Conservation (phyloP, 2,113 vertebrate species). For the Raja brachyura region DNA sequence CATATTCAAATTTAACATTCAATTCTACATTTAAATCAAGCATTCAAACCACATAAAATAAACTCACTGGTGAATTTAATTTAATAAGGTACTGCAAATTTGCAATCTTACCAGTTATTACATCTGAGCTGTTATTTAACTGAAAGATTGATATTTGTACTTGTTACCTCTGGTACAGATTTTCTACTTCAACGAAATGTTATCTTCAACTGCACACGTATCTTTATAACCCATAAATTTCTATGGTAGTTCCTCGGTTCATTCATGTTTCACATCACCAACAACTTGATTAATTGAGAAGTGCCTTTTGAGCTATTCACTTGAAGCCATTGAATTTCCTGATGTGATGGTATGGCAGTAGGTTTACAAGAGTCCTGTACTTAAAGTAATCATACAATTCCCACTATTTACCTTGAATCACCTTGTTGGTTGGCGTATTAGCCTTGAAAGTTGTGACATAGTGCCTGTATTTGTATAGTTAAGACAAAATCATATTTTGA, state of each 20-base stretch:
- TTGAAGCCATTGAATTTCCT: neutral
- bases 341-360: neutral
- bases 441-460: too few species aligned
- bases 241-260: neutral
- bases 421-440: neutral
- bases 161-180: neutral
- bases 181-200: neutral
- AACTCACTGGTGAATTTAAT: neutral
- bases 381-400: neutral
- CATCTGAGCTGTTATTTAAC: neutral
- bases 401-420: neutral
- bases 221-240: neutral
- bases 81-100: neutral
- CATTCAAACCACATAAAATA: neutral
- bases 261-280: neutral
- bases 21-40: too few species aligned
- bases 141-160: neutral
- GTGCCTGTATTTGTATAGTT: too few species aligned
- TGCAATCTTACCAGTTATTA: neutral
- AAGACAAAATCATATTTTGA: too few species aligned
- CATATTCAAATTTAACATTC: neutral
- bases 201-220: too few species aligned
- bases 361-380: neutral
- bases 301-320: neutral
- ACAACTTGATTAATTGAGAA: neutral